A percentile compares a stretch with the other conserved stretches of the same genome.
phyloP scores from a whole-genome alignment of 2,797 vertebrate species.

The Phalloptychus januarius region DNA sequence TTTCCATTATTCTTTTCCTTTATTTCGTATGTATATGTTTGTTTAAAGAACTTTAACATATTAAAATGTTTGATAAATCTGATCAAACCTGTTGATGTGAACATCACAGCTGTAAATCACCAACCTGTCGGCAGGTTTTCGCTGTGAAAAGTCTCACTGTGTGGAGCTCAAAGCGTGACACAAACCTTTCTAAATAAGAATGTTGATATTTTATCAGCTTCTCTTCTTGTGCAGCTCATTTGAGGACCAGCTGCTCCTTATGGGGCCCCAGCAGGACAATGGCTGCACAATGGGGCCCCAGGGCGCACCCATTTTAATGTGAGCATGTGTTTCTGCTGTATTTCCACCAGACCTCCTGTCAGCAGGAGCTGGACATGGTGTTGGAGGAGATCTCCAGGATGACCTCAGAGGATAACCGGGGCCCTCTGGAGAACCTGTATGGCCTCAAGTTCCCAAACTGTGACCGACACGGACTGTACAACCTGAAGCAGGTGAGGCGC shows the following conservation, averaged over 20 bases:
- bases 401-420: conserved; percentile 89
- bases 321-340: background rate
- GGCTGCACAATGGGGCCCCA: too few relatives aligned
- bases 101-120: background rate
- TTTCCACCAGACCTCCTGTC: conserved; percentile 85
- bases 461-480: conserved; percentile 91
- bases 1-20: too few relatives aligned
- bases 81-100: background rate
- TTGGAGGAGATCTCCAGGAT: conserved; percentile 92
- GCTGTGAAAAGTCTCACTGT: background rate
- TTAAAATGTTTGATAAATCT: background rate
- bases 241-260: too few relatives aligned
- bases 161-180: background rate
- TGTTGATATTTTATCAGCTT: too few relatives aligned
- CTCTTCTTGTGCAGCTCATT: too few relatives aligned
- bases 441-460: conserved; percentile 95
- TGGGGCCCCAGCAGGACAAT: too few relatives aligned
- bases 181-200: too few relatives aligned
- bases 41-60: too few relatives aligned
- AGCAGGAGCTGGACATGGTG: conserved; percentile 91
- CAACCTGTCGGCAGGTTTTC: background rate
- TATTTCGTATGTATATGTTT: too few relatives aligned
- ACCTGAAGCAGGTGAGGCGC: conserved; percentile 90
- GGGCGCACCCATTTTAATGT: background rate
- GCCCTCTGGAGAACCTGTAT: conserved; percentile 91